These are phyloP conservation scores for Noctua fimbriata DNA, from an alignment of 2,888 invertebrate species.

Conservation along the genomic window DNA sequence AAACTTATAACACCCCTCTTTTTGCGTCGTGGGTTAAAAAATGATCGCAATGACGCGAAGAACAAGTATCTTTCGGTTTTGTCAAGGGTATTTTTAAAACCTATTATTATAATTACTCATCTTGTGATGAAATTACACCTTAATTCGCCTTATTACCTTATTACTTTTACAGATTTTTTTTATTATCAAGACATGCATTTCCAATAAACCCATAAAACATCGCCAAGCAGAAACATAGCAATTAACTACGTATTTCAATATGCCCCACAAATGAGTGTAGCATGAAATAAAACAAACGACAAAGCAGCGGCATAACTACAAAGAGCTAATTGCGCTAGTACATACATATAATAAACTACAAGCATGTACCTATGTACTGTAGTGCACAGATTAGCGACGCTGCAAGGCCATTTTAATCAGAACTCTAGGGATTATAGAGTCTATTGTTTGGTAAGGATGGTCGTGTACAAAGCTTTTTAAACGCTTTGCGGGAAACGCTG, in stretches of 20 bases:
- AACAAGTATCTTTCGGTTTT: too few relatives aligned
- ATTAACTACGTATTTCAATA: conserved; percentile 10
- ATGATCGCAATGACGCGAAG: too few relatives aligned
- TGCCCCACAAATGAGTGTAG: conserved; percentile 26
- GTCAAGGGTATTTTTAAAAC: too few relatives aligned
- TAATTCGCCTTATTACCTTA: too few relatives aligned
- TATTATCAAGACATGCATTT: not conserved
- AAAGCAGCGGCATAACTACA: conserved; percentile 60
- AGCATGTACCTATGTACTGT: conserved; percentile 20
- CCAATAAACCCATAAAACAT: not conserved
- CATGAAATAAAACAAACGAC: conserved; percentile 40
- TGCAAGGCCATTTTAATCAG: conserved; percentile 71
- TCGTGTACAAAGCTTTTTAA: not conserved
- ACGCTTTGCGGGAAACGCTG: not conserved
- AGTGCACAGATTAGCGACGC: conserved; percentile 60
- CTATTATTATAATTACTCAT: too few relatives aligned
- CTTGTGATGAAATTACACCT: too few relatives aligned
- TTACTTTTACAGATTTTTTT: not conserved
- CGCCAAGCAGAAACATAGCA: not conserved
- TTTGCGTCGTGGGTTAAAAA: too few relatives aligned
- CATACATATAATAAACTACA: conserved; percentile 39
- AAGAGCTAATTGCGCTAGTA: conserved; percentile 65
- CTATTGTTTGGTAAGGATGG: conserved; percentile 57
- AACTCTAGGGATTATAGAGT: conserved; percentile 60
- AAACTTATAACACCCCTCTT: too few relatives aligned